Conservation (phyloP, 2,797 vertebrate genomes). For the Gobionotothen gibberifrons region DNA sequence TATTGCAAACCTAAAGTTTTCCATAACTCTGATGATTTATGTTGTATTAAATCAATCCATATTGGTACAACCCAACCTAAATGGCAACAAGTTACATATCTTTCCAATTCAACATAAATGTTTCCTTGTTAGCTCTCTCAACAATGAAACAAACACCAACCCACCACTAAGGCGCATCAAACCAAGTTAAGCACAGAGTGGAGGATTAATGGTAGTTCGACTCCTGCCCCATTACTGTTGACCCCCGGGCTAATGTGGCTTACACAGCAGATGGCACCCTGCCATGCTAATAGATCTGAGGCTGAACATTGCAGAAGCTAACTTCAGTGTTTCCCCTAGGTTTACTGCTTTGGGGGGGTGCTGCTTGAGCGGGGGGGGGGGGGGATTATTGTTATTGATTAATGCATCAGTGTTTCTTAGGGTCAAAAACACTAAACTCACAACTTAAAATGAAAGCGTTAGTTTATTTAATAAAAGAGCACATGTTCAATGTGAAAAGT, state of each 20-base stretch:
- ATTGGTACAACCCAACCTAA: background rate
- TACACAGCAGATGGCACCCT: conserved; percentile 68
- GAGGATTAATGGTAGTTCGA: conserved; percentile 64
- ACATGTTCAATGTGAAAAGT: too few species aligned
- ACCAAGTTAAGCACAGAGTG: conserved; percentile 50
- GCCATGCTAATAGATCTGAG: conserved; percentile 65
- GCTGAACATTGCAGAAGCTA: conserved; percentile 57
- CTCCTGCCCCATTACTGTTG: conserved; percentile 60
- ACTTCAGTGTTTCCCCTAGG: too few species aligned
- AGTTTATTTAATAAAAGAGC: too few species aligned
- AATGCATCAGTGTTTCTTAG: too few species aligned
- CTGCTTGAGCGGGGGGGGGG: too few species aligned
- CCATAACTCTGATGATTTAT: too few species aligned
- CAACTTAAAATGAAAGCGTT: too few species aligned
- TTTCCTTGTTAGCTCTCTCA: conserved; percentile 5
- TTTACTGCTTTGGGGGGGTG: too few species aligned
- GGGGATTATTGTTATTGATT: too few species aligned
- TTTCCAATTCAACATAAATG: background rate
- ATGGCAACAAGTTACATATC: background rate
- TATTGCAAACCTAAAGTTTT: too few species aligned
- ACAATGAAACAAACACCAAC: conserved; percentile 9
- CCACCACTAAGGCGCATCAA: conserved; percentile 1
- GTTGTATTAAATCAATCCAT: too few species aligned
- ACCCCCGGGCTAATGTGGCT: conserved; percentile 71
- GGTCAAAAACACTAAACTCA: too few species aligned